Conservation (phyloP, 2,113 vertebrate genomes). For the Chaenogobius annularis region DNA sequence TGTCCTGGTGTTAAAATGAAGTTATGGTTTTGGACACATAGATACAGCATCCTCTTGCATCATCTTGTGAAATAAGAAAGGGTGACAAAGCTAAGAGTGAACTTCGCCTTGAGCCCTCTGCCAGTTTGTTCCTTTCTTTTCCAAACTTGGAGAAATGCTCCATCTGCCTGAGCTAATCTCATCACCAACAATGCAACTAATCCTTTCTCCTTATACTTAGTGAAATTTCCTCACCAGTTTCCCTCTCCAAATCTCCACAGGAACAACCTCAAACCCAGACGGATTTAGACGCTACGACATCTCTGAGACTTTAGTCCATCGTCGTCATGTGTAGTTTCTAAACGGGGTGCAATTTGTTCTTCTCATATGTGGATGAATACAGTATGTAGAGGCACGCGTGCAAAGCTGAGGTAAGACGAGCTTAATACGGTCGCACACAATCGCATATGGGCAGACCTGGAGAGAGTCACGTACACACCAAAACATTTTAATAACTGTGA, state of each 20-base stretch:
- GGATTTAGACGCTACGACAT: slow-evolving; percentile 45
- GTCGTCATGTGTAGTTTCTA: slow-evolving; percentile 4
- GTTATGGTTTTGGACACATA: neutral
- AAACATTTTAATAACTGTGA: slow-evolving; percentile 40
- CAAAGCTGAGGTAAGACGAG: slow-evolving; percentile 30
- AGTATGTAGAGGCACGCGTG: slow-evolving; percentile 21
- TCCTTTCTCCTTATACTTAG: slow-evolving; percentile 49
- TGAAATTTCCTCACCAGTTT: slow-evolving; percentile 25
- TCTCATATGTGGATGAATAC: slow-evolving; percentile 14
- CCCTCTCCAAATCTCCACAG: slow-evolving; percentile 21
- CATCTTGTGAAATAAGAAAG: slow-evolving; percentile 21
- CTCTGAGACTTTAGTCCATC: slow-evolving; percentile 5
- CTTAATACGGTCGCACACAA: slow-evolving; percentile 33
- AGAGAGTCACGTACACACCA: slow-evolving; percentile 15
- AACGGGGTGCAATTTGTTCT: slow-evolving; percentile 27
- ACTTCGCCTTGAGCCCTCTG: slow-evolving; percentile 26
- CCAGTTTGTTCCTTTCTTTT: slow-evolving; percentile 52
- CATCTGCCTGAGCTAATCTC: slow-evolving; percentile 69
- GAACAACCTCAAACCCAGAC: slow-evolving; percentile 15
- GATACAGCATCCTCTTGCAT: slow-evolving; percentile 16
- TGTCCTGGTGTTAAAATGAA: neutral
- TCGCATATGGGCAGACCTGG: neutral
- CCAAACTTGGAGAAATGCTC: slow-evolving; percentile 57
- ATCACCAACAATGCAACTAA: slow-evolving; percentile 59
- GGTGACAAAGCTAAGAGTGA: slow-evolving; percentile 41